Percentiles rank a stretch among this genome's conserved stretches.
phyloP scores from a whole-genome alignment of 53 echinoderm and acorn worm genomes.

The Actinopyga echinites region DNA sequence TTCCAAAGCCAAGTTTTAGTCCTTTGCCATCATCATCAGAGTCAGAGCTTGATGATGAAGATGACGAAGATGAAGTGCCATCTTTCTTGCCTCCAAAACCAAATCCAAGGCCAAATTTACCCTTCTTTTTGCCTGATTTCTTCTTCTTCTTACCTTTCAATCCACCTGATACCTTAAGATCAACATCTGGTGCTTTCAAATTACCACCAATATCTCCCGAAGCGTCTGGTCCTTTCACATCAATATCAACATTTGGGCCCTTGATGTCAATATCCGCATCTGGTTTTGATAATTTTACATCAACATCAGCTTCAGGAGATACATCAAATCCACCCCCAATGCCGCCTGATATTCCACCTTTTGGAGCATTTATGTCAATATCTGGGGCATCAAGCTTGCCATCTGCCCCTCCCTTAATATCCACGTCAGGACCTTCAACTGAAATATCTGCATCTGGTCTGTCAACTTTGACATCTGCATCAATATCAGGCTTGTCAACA shows the following conservation, averaged over 20 bases:
- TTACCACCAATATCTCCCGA: constrained; percentile 24
- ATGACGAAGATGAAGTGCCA: neutral
- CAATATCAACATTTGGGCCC: constrained; percentile 25
- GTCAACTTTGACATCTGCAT: constrained; percentile 29
- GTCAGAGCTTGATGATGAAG: constrained; percentile 13
- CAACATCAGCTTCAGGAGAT: constrained; percentile 49
- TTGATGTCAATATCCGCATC: constrained; percentile 37
- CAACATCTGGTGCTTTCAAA: constrained; percentile 22
- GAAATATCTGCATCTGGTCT: constrained; percentile 57
- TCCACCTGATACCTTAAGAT: constrained; percentile 7
- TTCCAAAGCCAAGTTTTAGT: constrained; percentile 29
- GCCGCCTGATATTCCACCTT: constrained; percentile 29
- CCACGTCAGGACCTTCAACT: constrained; percentile 53
- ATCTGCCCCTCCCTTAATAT: neutral
- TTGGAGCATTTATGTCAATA: constrained; percentile 22
- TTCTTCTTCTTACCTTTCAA: constrained; percentile 22
- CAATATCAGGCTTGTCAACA: constrained; percentile 31
- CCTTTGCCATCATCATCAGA: constrained; percentile 44
- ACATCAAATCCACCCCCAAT: constrained; percentile 40
- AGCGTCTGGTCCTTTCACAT: constrained; percentile 52
- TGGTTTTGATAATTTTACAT: constrained; percentile 32
- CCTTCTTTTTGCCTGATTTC: constrained; percentile 57
- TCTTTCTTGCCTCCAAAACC: constrained; percentile 65
- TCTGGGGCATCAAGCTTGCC: constrained; percentile 1
- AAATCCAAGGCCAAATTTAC: constrained; percentile 68